Evolutionary conservation across 2,113 vertebrate genomes (phyloP).

Genomic region (Macquaria ambigua): DNA sequence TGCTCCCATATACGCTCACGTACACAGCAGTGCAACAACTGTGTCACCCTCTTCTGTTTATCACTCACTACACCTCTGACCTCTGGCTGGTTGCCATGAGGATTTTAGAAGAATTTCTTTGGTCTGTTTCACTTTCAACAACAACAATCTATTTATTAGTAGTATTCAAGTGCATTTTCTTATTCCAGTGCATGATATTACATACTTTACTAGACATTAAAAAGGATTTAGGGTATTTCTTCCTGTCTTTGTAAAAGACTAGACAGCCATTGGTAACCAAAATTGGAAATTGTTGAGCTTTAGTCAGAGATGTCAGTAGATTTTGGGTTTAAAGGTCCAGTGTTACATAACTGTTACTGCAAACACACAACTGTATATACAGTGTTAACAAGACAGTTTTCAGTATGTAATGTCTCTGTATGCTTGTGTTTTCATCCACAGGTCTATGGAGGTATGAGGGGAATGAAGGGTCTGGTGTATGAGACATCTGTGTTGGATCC

Average conservation of each 20-base stretch:
- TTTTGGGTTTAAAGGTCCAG: not conserved
- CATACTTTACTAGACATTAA: not conserved
- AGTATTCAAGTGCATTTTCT: not conserved
- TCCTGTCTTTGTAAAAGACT: not conserved
- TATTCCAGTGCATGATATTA: not conserved
- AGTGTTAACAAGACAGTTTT: slow-evolving; percentile 4
- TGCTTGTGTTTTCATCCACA: slow-evolving; percentile 60
- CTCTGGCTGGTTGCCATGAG: not conserved
- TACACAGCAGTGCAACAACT: not conserved
- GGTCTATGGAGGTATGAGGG: slow-evolving; percentile 98
- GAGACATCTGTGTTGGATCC: slow-evolving; percentile 97
- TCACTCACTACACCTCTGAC: not conserved
- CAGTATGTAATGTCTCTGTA: not conserved
- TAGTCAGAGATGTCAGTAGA: not conserved
- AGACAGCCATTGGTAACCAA: not conserved
- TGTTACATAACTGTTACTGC: not conserved
- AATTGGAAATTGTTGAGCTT: not conserved
- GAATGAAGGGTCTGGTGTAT: slow-evolving; percentile 97
- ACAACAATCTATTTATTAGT: not conserved
- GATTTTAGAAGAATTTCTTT: not conserved
- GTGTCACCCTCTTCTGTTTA: not conserved
- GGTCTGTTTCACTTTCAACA: not conserved
- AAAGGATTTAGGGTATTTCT: not conserved
- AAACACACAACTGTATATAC: not conserved
- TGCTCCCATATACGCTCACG: not conserved